phyloP scores from a whole-genome alignment of 1,140 invertebrate genomes.

The Acromyrmex charruanus region DNA sequence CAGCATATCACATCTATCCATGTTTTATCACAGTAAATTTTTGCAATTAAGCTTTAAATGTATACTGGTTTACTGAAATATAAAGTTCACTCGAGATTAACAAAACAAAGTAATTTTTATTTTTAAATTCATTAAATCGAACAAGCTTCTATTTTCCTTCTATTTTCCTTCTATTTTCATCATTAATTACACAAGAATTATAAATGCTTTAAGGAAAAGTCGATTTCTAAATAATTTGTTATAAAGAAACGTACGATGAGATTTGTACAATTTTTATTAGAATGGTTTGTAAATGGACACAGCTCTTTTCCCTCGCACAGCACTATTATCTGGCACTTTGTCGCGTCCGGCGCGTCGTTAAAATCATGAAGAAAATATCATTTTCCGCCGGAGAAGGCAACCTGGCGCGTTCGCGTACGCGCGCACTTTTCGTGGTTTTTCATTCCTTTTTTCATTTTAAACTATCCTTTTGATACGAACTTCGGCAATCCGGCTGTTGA shows the following conservation, averaged over 20 bases:
- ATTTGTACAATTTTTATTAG: background rate
- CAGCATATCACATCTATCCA: background rate
- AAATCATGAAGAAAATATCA: conserved; percentile 49
- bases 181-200: background rate
- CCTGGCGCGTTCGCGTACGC: background rate
- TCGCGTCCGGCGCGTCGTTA: conserved; percentile 13
- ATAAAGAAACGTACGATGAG: background rate
- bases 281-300: background rate
- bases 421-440: conserved; percentile 29
- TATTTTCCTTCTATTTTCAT: background rate
- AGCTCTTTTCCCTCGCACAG: background rate
- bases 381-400: conserved; percentile 38
- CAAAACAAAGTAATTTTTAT: background rate
- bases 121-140: background rate
- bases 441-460: conserved; percentile 57
- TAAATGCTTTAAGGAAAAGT: background rate
- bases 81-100: background rate
- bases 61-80: background rate
- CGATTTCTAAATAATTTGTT: conserved; percentile 5
- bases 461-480: conserved; percentile 62
- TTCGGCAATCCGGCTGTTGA: conserved; percentile 60
- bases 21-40: background rate
- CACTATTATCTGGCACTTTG: background rate
- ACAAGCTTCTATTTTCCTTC: background rate
- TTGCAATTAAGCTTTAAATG: background rate